Evolutionary conservation across 37 sponge, comb jelly and placozoan species (phyloP), one percentile per base, ranked within the genome.

Genomic region (Spongilla lacustris): DNA sequence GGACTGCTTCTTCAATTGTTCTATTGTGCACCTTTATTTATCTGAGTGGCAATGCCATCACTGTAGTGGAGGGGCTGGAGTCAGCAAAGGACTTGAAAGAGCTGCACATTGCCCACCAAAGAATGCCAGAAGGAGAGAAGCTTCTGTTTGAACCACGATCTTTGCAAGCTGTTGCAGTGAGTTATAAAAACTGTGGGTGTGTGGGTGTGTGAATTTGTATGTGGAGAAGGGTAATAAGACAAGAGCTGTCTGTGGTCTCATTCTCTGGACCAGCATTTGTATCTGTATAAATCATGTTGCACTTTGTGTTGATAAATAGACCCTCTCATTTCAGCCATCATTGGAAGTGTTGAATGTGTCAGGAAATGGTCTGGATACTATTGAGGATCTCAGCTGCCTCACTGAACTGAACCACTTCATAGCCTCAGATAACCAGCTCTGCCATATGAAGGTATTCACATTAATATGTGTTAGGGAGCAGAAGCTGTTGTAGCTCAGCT

Each of bases 81-180:
- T 69, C 69, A n/a, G 74, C 91, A 34, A 67, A 33, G 26, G 24
- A 89, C 21, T 86, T 98, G 30, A 89, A 83, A 23, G 99, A 98
- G 72, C 89, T 98, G 1, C 97, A 97, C 85, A 83, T 98, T 50
- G 97, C 96, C 25, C 75, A 93, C 73, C 99, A 98, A 71, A 72
- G 81, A 24, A 58, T 98, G 46, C 92, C 96, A 12, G 86, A 85
- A 22, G 97, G 97, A 82, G 97, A 97, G 74, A 94, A 96, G 67
- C 92, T 98, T 25, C 89, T 96, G 24, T 98, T 96, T 86, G 99
- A 98, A 84, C 99, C 97, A 22, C 79, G 97, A 26, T 89, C 99
- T 21, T 84, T 98, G 6, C 74, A 77, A 66, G 88, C 86, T 31
- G 48, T 92, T 71, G 81, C 90, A 31, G 94, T 90, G 31, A 90